Conservation (phyloP, 2,888 invertebrate genomes). For the Apodemia mormo region DNA sequence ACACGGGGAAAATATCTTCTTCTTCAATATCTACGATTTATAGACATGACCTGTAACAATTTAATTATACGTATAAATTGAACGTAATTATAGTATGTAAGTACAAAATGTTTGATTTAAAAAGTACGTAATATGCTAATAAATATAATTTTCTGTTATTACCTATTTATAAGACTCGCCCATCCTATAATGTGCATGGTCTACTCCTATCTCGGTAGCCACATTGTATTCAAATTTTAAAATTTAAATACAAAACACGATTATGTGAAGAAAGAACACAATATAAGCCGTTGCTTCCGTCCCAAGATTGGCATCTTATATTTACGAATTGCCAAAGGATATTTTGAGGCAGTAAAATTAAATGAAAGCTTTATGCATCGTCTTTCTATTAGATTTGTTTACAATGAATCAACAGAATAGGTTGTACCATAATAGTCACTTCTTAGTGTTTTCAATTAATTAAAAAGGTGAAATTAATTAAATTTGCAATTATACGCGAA, state of each 20-base stretch:
- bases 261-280: conserved; percentile 71
- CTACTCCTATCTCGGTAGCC: conserved; percentile 60
- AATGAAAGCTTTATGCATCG: neutral
- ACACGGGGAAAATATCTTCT: too few species aligned
- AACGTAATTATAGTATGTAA: too few species aligned
- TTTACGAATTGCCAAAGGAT: conserved; percentile 1
- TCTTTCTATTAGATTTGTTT: neutral
- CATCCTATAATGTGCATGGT: conserved; percentile 63
- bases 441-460: too few species aligned
- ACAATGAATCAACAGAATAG: neutral
- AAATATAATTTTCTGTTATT: conserved; percentile 9
- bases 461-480: too few species aligned
- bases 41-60: too few species aligned
- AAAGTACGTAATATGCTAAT: neutral
- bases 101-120: neutral
- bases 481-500: too few species aligned
- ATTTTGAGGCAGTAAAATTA: neutral
- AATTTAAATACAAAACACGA: conserved; percentile 81
- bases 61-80: too few species aligned
- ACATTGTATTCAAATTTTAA: conserved; percentile 78
- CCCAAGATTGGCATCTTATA: conserved; percentile 61
- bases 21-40: too few species aligned
- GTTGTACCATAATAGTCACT: neutral
- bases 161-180: conserved; percentile 47
- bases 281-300: conserved; percentile 66